Conservation (phyloP, 2,888 invertebrate genomes). For the Pinctada fucata region DNA sequence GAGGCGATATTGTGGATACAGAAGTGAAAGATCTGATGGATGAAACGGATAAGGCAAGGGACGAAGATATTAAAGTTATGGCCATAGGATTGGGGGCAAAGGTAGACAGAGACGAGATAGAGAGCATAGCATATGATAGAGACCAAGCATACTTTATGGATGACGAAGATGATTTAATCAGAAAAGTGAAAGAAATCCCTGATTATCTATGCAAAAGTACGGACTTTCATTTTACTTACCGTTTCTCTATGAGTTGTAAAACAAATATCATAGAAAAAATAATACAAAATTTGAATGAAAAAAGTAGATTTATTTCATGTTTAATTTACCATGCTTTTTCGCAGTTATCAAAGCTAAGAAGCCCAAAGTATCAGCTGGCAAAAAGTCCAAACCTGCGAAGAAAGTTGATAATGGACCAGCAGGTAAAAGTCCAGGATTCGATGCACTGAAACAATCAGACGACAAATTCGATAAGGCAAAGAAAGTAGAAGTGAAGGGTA, state of each 20-base stretch:
- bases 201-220: slow-evolving; percentile 21
- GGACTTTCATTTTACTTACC: neutral
- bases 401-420: neutral
- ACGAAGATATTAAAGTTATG: slow-evolving; percentile 19
- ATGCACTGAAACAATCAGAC: no score
- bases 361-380: neutral
- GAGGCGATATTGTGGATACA: slow-evolving; percentile 6
- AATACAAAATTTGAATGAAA: no score
- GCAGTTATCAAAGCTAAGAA: neutral
- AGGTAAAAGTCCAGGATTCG: no score
- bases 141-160: slow-evolving; percentile 7
- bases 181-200: slow-evolving; percentile 11
- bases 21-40: slow-evolving; percentile 2
- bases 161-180: neutral
- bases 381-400: neutral
- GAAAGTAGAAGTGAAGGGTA: no score
- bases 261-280: neutral
- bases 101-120: slow-evolving; percentile 8
- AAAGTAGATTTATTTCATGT: no score
- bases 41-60: slow-evolving; percentile 6
- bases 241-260: neutral
- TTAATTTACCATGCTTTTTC: neutral
- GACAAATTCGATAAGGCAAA: no score
- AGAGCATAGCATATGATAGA: slow-evolving; percentile 15
- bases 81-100: slow-evolving; percentile 18